Evolutionary conservation across 2,888 invertebrate genomes (phyloP).

Genomic region (Dolichomitus sp.): DNA sequence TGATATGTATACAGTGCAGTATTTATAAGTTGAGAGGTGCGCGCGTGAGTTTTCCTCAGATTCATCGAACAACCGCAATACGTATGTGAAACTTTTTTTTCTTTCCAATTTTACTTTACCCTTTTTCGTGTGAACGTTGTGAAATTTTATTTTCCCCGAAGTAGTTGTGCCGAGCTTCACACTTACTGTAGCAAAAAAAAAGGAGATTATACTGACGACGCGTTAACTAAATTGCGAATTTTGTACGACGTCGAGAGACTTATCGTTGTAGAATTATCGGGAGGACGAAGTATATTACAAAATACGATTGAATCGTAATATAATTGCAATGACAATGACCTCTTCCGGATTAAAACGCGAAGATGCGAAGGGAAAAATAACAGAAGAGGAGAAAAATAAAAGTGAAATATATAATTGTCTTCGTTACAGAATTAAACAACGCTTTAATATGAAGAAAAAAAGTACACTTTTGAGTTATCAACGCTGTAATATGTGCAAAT

Average conservation of each 20-base stretch:
- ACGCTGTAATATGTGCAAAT: conserved; percentile 81
- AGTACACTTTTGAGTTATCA: conserved; percentile 64
- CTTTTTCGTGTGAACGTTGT: neutral
- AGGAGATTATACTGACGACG: conserved; percentile 12
- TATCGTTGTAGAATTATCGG: conserved; percentile 38
- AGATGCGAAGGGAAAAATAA: conserved; percentile 24
- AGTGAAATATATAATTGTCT: conserved; percentile 38
- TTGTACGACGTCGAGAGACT: conserved; percentile 40
- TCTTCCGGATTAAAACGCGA: conserved; percentile 53
- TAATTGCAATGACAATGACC: conserved; percentile 61
- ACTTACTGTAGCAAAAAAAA: conserved; percentile 15
- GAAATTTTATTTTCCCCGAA: conserved; percentile 4
- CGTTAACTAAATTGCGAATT: conserved; percentile 36
- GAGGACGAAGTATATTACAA: neutral
- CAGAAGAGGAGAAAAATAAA: conserved; percentile 3
- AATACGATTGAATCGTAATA: conserved; percentile 53
- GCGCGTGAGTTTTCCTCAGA: neutral
- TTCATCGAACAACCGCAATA: conserved; percentile 13
- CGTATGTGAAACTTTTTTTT: conserved; percentile 1
- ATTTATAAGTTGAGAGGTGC: conserved; percentile 22
- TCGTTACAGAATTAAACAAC: conserved; percentile 47
- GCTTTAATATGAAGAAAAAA: conserved; percentile 51
- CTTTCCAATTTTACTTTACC: conserved; percentile 13
- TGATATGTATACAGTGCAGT: neutral
- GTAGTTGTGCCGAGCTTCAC: neutral